Evolutionary conservation across 1,140 invertebrate genomes (phyloP).

Genomic region (Tetramorium simillimum): DNA sequence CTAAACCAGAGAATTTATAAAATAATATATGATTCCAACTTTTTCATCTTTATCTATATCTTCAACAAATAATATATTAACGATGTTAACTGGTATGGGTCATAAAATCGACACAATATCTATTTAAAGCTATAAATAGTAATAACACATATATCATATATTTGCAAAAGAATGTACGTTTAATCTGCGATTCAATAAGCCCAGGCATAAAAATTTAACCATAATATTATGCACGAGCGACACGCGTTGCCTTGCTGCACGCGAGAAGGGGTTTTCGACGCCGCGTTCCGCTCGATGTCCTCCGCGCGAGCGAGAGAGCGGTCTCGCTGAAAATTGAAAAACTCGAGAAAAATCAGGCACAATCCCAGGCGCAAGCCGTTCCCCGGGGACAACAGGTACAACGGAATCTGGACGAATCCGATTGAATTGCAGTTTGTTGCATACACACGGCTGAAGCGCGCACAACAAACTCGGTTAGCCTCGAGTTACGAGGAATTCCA

Average conservation of each 20-base stretch:
- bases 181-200: conserved; percentile 47
- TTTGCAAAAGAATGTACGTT: neutral
- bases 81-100: neutral
- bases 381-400: conserved; percentile 44
- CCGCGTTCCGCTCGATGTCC: conserved; percentile 41
- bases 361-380: conserved; percentile 37
- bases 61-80: neutral
- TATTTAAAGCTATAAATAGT: neutral
- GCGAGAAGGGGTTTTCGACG: conserved; percentile 30
- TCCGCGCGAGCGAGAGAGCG: conserved; percentile 23
- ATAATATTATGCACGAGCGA: conserved; percentile 25
- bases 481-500: conserved; percentile 69
- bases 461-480: conserved; percentile 74
- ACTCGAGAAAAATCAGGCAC: conserved; percentile 60
- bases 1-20: neutral
- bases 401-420: conserved; percentile 48
- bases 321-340: conserved; percentile 54
- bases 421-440: conserved; percentile 61
- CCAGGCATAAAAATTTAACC: conserved; percentile 17
- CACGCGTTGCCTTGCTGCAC: neutral
- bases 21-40: neutral
- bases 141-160: neutral
- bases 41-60: neutral
- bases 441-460: conserved; percentile 46
- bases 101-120: neutral